Base-by-base conservation (phyloP, 1,140 invertebrate genomes). In the Onthophagus taurus region DNA sequence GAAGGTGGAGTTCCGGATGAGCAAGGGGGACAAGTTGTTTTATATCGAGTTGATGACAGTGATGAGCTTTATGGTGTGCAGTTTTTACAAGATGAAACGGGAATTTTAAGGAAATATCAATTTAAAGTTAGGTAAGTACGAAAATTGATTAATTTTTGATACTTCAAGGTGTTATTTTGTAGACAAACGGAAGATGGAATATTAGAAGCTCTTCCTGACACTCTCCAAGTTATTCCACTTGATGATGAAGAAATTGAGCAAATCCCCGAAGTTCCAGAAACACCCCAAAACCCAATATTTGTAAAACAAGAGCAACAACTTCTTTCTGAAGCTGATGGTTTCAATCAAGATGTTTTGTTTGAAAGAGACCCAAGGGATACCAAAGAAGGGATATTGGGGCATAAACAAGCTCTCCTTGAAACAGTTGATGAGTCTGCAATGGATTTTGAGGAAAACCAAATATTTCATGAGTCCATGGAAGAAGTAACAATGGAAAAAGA, bases 51-150 rank as follows among this genome's bases (percentile, higher is more conserved):
- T 17, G 53, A 57, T 33, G 58, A 52, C 16, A 57, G 57, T 2
- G 50, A 62, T 44, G 57, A 57, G 21, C 45, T 60, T 19, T 62
- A 54, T 52, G 60, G 58, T 13, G 48, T 62, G 11, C 56, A 60
- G 44, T 16, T 59, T 8, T 44, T 48, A 16, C 49, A 49, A 33
- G 60, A 62, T 50, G 51, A 59, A 29, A 50, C 52, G 6, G 60
- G 58, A 26, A 57, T 56, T 44, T 29, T 54, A 18, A 53, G 55
- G 21, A 62, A 54, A 48, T 59, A 58, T 30, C 54, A 60, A 30
- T 60, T 60, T 44, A 49, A 55, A 48, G 52, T 60, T 29, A 53
- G 57, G 59, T 61, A 50, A 35, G 47, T 50, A 26, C 20, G 11
- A 30, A 11, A 9, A 37, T 21, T 43, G 11, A 18, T 23, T 19